Base-by-base conservation (phyloP, 2,797 vertebrate genomes). In the Yasuhikotakia modesta region DNA sequence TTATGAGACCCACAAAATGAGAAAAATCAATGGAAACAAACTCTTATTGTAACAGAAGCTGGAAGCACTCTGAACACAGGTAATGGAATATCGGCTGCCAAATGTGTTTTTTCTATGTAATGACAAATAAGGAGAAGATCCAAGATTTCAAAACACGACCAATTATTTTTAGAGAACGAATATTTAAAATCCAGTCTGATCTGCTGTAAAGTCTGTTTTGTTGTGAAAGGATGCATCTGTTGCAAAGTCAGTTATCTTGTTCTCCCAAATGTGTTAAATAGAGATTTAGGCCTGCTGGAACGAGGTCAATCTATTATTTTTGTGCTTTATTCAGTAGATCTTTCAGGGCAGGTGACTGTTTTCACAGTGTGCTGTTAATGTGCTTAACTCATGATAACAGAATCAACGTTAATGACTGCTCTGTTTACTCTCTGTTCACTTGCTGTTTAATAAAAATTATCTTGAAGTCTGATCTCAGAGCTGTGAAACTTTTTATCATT, bases 71-170 rank as follows among this genome's bases (percentile, higher is more conserved):
- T 53, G 55, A 70, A 78, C 66, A 45, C 73, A 80, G 74, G 79
- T 78, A 76, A 73, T 76, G 32, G 71, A 80, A 73, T 61, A 21
- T 64, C 21, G 35, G 39, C 55, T 71, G 67, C 67, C 82, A 79
- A 78, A 78, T 32, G 17, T 13, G 55, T 50, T 30, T 32, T 78
- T 83, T n/a, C n/a, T n/a, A n/a, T n/a, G n/a, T n/a, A n/a, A n/a
- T n/a, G n/a, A n/a, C 70, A 72, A 66, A 35, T n/a, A n/a, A n/a
- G n/a, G n/a, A 74, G 21, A 52, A 24, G 16, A 13, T 32, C 60
- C 63, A 67, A 77, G 60, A 57, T 30, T 39, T 27, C 30, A 75
- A 66, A 45, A 50, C 17, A n/a, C n/a, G n/a, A n/a, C n/a, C n/a
- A n/a, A 45, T n/a, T 70, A 46, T 76, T 64, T 35, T 60, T 27